phyloP scores from a whole-genome alignment of 2,888 invertebrate species.

The Leptogaster cylindrica region DNA sequence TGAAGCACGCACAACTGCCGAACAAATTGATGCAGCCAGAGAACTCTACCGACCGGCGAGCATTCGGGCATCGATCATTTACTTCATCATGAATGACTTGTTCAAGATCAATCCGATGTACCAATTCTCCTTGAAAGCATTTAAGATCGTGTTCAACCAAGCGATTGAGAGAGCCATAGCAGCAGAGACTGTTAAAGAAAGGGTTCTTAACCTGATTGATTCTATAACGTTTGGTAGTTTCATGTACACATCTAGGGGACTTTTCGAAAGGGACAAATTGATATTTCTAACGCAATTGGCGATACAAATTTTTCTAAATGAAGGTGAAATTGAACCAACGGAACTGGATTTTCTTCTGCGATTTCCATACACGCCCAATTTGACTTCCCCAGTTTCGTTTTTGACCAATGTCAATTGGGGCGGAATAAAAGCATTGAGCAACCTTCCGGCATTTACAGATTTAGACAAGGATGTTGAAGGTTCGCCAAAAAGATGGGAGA shows the following conservation, averaged over 20 bases:
- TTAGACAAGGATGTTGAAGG: conserved; percentile 92
- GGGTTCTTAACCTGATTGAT: conserved; percentile 82
- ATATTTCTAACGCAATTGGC: conserved; percentile 89
- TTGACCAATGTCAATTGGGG: conserved; percentile 81
- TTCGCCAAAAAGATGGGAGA: conserved; percentile 90
- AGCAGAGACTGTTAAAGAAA: conserved; percentile 72
- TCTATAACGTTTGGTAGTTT: conserved; percentile 86
- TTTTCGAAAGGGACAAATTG: conserved; percentile 91
- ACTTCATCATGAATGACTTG: conserved; percentile 92
- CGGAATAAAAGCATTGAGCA: conserved; percentile 77
- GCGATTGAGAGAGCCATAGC: conserved; percentile 75
- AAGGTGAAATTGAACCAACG: conserved; percentile 72
- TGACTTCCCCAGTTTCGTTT: conserved; percentile 82
- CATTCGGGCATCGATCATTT: conserved; percentile 83
- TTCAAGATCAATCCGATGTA: conserved; percentile 94
- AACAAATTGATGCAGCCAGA: conserved; percentile 88
- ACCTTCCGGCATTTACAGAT: conserved; percentile 78
- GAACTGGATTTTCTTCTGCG: conserved; percentile 89
- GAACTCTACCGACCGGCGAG: conserved; percentile 88
- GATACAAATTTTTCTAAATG: conserved; percentile 69
- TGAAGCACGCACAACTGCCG: conserved; percentile 84
- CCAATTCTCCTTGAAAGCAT: conserved; percentile 94
- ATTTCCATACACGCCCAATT: conserved; percentile 78
- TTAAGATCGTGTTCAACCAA: conserved; percentile 84
- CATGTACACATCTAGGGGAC: conserved; percentile 85